Evolutionary conservation across 2,888 invertebrate genomes (phyloP).

Genomic region (Apodemia zela): DNA sequence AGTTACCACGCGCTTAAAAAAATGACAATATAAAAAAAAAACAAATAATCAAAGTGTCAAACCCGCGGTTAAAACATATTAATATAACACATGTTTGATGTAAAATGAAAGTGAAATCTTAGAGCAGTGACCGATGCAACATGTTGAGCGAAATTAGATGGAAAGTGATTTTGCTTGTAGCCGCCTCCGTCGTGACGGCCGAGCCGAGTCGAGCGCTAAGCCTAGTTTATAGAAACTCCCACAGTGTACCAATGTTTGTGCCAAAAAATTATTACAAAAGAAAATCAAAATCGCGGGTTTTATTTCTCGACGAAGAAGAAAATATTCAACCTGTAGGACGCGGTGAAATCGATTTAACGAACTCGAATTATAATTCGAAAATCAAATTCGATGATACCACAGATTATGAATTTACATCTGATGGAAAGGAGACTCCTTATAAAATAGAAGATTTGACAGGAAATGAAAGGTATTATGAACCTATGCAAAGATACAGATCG

Average conservation of each 20-base stretch:
- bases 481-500: slow-evolving; percentile 44
- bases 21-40: slow-evolving; percentile 41
- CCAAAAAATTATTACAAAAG: slow-evolving; percentile 52
- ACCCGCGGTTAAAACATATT: slow-evolving; percentile 11
- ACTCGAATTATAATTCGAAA: slow-evolving; percentile 48
- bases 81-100: slow-evolving; percentile 23
- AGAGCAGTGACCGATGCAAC: slow-evolving; percentile 69
- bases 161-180: slow-evolving; percentile 70
- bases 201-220: slow-evolving; percentile 68
- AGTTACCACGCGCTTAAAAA: slow-evolving; percentile 36
- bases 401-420: slow-evolving; percentile 69
- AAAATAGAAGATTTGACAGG: slow-evolving; percentile 46
- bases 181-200: slow-evolving; percentile 53
- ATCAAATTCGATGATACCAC: slow-evolving; percentile 73
- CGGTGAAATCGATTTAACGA: slow-evolving; percentile 68
- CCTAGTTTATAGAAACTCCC: slow-evolving; percentile 56
- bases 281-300: slow-evolving; percentile 47
- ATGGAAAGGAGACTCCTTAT: slow-evolving; percentile 41
- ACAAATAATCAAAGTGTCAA: slow-evolving; percentile 18
- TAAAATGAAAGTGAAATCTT: slow-evolving; percentile 71
- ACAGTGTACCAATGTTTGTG: slow-evolving; percentile 60
- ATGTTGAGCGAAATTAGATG: slow-evolving; percentile 73
- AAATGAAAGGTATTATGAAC: slow-evolving; percentile 66
- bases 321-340: slow-evolving; percentile 55
- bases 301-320: slow-evolving; percentile 66